Base-by-base conservation (phyloP, 2,797 vertebrate genomes). In the Malurus splendens region DNA sequence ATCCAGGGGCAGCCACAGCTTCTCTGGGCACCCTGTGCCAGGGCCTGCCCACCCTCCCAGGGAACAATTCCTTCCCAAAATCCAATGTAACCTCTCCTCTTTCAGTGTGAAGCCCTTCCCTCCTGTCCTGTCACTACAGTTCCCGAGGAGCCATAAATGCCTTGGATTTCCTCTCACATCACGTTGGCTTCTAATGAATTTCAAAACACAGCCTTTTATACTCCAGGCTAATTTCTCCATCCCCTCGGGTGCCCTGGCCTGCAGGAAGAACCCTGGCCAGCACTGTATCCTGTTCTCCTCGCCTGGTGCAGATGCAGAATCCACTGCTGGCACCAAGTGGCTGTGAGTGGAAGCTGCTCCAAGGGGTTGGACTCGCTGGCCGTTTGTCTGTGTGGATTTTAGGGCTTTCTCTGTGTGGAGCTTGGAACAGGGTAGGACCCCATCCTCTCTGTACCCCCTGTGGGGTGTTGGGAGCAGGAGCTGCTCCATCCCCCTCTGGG, bases 281-380 rank as follows among this genome's bases (percentile, higher is more conserved):
- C 1, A 0, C 28, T 55, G 0, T 1, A 0, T 36, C 64, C 66
- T 10, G 0, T 45, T 47, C 24, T 36, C 30, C 14, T 39, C 9
- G 14, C 32, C 0, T 16, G 2, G 12, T 23, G 72, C 1, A 0
- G 75, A 61, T 94, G 59, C 73, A 28, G 81, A 41, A 77, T 91
- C 47, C 51, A 0, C 88, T 95, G 86, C 94, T 95, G 94, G 82
- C 94, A 93, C 91, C 93, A 70, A 93, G 93, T 86, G 95, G 95
- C 85, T 65, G 76, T 4, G 0, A 4, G 23, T 66, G 93, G 91
- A 28, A 95, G 59, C 72, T 86, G 75, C 84, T 79, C 64, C 0
- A 0, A 30, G 52, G 8, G 6, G 6, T 3, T 55, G 33, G 17
- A 9, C n/a, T 75, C 0, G 0, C 15, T 1, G 6, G 2, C 42